Percentiles rank a stretch among this genome's conserved stretches.
These are phyloP conservation scores for Saimiri boliviensis DNA, from an alignment of 2,113 vertebrate species.

Conservation along the genomic window DNA sequence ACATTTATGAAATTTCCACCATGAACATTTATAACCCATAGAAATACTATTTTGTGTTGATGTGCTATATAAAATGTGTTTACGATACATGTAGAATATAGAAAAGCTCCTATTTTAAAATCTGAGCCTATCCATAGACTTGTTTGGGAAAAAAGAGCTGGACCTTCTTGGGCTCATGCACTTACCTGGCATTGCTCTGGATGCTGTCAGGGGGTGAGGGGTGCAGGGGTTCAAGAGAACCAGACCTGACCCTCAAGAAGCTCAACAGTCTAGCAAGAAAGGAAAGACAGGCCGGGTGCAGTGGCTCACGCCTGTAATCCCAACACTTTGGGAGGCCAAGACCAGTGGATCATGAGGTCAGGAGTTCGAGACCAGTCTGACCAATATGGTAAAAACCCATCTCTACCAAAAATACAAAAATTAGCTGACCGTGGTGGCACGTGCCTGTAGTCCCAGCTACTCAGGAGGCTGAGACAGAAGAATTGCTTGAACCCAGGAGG, in stretches of 20 bases:
- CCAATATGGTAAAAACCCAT: too few species aligned
- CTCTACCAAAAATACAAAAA: too few species aligned
- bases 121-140: not conserved
- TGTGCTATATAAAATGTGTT: not conserved
- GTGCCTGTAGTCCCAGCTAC: too few species aligned
- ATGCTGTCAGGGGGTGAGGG: too few species aligned
- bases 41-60: not conserved
- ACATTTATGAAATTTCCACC: not conserved
- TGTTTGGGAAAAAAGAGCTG: not conserved
- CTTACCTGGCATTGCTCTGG: not conserved
- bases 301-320: too few species aligned
- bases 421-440: too few species aligned
- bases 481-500: too few species aligned
- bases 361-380: too few species aligned
- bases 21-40: not conserved
- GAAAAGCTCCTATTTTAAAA: not conserved
- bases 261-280: not conserved
- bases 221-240: not conserved
- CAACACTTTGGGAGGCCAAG: too few species aligned
- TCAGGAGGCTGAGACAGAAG: too few species aligned
- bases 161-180: not conserved
- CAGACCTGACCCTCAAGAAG: not conserved
- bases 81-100: not conserved
- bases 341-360: too few species aligned
- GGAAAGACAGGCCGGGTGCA: not conserved